These are phyloP conservation scores for Penelope pileata DNA, from an alignment of 2,113 vertebrate species.

Conservation along the genomic window DNA sequence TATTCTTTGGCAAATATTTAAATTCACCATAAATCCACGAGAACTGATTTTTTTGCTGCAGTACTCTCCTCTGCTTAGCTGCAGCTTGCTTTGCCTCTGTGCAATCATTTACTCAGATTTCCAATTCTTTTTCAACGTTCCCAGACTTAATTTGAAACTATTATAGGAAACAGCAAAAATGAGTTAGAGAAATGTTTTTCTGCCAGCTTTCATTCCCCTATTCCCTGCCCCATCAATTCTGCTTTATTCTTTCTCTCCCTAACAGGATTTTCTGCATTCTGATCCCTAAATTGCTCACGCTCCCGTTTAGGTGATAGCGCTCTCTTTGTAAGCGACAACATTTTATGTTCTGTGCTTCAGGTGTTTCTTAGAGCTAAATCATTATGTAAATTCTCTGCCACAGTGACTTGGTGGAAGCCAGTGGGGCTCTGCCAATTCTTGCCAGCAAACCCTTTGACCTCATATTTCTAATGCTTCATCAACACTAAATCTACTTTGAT, in stretches of 20 bases:
- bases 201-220: background rate
- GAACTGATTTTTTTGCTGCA: background rate
- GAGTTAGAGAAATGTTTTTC: background rate
- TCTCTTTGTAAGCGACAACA: background rate
- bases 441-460: background rate
- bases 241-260: background rate
- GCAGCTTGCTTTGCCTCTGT: background rate
- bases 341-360: background rate
- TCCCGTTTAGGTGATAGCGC: background rate
- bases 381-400: background rate
- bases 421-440: background rate
- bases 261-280: constrained; percentile 4
- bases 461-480: background rate
- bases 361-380: background rate
- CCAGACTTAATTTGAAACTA: background rate
- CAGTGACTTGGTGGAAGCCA: background rate
- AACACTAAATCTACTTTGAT: background rate
- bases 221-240: background rate
- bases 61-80: background rate
- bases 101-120: background rate
- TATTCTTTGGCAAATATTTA: constrained; percentile 47
- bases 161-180: background rate
- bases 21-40: constrained; percentile 22
- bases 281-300: background rate
- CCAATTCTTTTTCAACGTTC: background rate